Percentiles rank a stretch among this genome's conserved stretches.
phyloP scores from a whole-genome alignment of 1,140 invertebrate genomes.

The Lepidurus couesii region DNA sequence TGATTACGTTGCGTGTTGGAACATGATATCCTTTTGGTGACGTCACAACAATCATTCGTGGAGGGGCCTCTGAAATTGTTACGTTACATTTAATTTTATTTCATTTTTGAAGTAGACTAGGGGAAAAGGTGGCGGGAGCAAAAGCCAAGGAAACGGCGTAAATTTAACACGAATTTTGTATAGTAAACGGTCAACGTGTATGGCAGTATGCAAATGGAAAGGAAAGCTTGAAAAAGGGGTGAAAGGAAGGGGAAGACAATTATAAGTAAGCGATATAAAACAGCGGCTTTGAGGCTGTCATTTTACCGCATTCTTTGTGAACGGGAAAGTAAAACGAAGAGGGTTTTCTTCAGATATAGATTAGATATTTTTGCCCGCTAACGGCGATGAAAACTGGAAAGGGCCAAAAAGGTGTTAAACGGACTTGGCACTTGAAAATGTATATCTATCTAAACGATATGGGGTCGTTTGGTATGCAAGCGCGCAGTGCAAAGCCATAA shows the following conservation, averaged over 20 bases:
- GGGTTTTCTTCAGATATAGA: neutral
- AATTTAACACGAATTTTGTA: neutral
- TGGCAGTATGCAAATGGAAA: neutral
- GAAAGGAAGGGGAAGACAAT: neutral
- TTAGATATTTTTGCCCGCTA: neutral
- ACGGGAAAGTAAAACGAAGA: neutral
- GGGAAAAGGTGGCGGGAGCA: neutral
- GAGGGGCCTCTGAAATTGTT: too few species aligned
- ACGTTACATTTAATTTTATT: too few species aligned
- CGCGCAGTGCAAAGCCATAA: neutral
- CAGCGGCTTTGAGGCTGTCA: too few species aligned
- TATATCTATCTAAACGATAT: neutral
- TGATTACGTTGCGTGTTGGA: too few species aligned
- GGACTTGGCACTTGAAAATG: neutral
- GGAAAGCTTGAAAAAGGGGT: neutral
- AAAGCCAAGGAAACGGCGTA: neutral
- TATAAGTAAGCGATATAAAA: neutral
- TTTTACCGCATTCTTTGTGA: neutral
- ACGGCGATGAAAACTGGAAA: neutral
- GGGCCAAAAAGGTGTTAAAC: neutral
- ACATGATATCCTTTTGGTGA: too few species aligned
- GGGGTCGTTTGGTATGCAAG: conserved; percentile 2
- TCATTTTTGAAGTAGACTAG: neutral
- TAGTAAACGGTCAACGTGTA: neutral
- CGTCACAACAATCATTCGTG: too few species aligned